A percentile compares a stretch with the other conserved stretches of the same genome.
Evolutionary conservation across 2,113 vertebrate species (phyloP).

Genomic region (Girardinichthys multiradiatus): DNA sequence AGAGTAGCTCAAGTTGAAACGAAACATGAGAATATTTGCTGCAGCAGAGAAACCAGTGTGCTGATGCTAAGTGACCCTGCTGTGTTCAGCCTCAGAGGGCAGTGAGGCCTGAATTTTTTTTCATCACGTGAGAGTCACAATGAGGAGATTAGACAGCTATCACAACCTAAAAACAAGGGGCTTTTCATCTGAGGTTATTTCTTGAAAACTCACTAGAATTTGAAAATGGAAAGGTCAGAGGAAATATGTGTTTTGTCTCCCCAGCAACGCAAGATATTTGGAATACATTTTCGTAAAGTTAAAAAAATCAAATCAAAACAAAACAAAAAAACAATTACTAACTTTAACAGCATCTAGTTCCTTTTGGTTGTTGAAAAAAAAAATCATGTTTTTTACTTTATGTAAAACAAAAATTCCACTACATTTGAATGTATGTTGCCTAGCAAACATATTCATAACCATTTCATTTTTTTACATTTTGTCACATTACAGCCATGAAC

Average conservation of each 20-base stretch:
- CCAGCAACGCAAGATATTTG: neutral
- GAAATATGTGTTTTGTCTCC: neutral
- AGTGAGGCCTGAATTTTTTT: conserved; percentile 49
- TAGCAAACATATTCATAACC: too few relatives aligned
- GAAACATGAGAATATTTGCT: conserved; percentile 12
- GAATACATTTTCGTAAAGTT: neutral
- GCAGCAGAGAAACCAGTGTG: conserved; percentile 55
- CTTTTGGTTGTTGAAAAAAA: too few relatives aligned
- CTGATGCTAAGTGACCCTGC: conserved; percentile 34
- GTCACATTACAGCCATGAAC: too few relatives aligned
- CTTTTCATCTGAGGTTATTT: neutral
- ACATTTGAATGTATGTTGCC: neutral
- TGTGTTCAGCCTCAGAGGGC: conserved; percentile 40
- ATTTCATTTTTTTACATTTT: neutral
- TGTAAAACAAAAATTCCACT: too few relatives aligned
- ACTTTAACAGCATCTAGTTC: neutral
- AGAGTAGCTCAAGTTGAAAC: conserved; percentile 18
- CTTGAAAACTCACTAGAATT: neutral
- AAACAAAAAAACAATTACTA: neutral
- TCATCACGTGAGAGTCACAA: conserved; percentile 87
- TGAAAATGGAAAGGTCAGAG: neutral
- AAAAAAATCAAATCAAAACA: neutral
- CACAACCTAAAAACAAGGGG: conserved; percentile 18
- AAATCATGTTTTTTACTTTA: too few relatives aligned
- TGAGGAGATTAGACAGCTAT: conserved; percentile 73